These are phyloP conservation scores for Yoshiicerus persimilis DNA, from an alignment of 1,140 invertebrate genomes.

Conservation along the genomic window DNA sequence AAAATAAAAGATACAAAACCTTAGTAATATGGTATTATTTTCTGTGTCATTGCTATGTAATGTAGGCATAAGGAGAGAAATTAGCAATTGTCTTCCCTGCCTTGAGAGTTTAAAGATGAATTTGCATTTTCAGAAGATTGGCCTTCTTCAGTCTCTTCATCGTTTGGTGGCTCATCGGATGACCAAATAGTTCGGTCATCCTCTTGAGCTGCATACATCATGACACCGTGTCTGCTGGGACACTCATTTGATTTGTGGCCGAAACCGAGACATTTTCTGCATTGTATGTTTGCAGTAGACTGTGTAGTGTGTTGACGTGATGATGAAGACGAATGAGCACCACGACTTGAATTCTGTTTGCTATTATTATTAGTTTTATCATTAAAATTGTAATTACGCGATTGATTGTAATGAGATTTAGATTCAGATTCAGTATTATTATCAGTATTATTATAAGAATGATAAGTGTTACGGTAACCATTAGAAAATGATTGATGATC, in stretches of 20 bases:
- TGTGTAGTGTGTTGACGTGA: neutral
- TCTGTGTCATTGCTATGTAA: neutral
- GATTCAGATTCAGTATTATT: no score
- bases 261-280: neutral
- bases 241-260: neutral
- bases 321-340: neutral
- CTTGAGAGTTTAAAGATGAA: neutral
- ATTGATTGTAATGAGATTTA: no score
- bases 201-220: neutral
- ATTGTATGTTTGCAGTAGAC: neutral
- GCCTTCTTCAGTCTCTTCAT: neutral
- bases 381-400: no score
- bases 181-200: neutral
- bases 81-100: neutral
- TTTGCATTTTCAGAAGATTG: neutral
- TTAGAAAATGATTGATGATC: no score
- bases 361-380: no score
- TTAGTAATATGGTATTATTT: constrained; percentile 47
- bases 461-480: no score
- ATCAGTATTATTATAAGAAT: no score
- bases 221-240: neutral
- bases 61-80: neutral
- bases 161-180: no score
- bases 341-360: neutral
- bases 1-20: constrained; percentile 48